Percentiles rank a stretch among this genome's conserved stretches.
These are phyloP conservation scores for Xanthostigma xanthostigma DNA, from an alignment of 2,888 invertebrate species.

Conservation along the genomic window DNA sequence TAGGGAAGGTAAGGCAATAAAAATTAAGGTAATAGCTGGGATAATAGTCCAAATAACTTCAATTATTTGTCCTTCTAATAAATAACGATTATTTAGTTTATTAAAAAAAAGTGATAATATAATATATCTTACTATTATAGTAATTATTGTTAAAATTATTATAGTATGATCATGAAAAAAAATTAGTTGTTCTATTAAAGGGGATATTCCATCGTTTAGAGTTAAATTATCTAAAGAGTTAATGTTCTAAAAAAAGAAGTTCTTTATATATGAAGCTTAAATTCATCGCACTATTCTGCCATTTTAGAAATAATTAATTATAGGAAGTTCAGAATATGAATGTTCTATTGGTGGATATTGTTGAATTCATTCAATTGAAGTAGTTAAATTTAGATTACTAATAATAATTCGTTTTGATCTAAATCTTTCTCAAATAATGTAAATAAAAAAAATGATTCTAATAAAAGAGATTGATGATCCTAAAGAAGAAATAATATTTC, in stretches of 20 bases:
- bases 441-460: conserved; percentile 40
- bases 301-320: conserved; percentile 45
- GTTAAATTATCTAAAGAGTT: conserved; percentile 24
- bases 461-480: conserved; percentile 48
- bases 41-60: conserved; percentile 49
- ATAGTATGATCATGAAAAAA: conserved; percentile 47
- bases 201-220: conserved; percentile 44
- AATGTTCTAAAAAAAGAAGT: conserved; percentile 30
- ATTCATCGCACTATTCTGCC: conserved; percentile 45
- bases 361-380: conserved; percentile 48
- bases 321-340: conserved; percentile 40
- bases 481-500: conserved; percentile 53
- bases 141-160: conserved; percentile 46
- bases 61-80: conserved; percentile 43
- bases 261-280: conserved; percentile 53
- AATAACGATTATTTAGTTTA: conserved; percentile 37
- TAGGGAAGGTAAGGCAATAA: conserved; percentile 45
- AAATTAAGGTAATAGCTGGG: conserved; percentile 43
- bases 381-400: conserved; percentile 32
- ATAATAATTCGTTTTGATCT: conserved; percentile 34
- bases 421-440: conserved; percentile 46
- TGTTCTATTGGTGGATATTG: conserved; percentile 40
- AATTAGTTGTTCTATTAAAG: conserved; percentile 49
- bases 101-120: conserved; percentile 39
- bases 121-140: conserved; percentile 39